phyloP scores from a whole-genome alignment of 2,797 vertebrate species.

The Erethizon dorsatum region DNA sequence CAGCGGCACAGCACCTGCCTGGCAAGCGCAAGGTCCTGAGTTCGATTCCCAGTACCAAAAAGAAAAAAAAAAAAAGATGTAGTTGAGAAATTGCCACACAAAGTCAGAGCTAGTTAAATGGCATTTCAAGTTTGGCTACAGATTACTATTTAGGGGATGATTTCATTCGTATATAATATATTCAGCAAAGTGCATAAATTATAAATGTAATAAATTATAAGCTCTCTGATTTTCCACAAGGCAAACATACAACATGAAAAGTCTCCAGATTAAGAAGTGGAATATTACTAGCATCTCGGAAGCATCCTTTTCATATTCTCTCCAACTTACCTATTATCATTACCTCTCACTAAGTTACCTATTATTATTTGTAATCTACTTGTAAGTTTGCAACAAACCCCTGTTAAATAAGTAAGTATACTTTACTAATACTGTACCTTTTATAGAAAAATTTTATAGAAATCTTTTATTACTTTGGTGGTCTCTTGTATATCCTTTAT shows the following conservation, averaged over 20 bases:
- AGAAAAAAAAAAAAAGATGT: neutral
- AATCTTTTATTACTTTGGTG: conserved; percentile 31
- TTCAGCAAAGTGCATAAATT: neutral
- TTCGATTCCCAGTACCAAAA: too few relatives aligned
- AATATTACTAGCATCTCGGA: neutral
- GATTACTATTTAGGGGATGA: neutral
- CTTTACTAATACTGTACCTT: neutral
- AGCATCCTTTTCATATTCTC: neutral
- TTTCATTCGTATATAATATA: neutral
- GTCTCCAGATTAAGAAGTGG: neutral
- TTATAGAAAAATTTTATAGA: neutral
- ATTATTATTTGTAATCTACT: neutral
- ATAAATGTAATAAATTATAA: neutral
- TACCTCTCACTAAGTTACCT: neutral
- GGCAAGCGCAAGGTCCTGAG: too few relatives aligned
- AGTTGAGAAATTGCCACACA: neutral
- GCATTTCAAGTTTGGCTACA: neutral
- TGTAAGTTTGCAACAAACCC: neutral
- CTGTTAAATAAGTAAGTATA: neutral
- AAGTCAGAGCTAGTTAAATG: neutral
- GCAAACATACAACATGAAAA: neutral
- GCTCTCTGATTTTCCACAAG: neutral
- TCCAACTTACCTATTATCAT: neutral
- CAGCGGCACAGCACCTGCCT: too few relatives aligned
- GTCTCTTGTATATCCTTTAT: conserved; percentile 42